Evolutionary conservation across 1,140 invertebrate genomes (phyloP), one percentile per base, ranked within the genome.

Genomic region (Cyphomyrmex costatus): DNA sequence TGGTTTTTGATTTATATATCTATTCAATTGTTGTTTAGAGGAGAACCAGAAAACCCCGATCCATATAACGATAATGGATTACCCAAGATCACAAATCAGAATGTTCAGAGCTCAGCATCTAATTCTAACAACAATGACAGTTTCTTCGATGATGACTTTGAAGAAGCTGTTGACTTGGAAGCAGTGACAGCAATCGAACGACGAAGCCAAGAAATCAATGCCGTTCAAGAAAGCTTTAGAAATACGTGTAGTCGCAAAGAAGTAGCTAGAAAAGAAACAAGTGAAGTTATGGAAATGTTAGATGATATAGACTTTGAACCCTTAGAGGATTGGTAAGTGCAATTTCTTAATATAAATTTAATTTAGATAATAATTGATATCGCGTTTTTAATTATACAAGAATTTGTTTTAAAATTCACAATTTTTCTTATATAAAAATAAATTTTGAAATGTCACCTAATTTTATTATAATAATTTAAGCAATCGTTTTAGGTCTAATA

Each of bases 11-110:
- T 66, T 14, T 87, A 24, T 12, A 46, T 78, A 8, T 88, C 42
- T 70, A 58, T 88, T 71, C 70, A 74, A 19, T 74, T 86, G 86
- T 87, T 12, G n/a, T 56, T 3, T 49, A 95, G 95, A 76, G 93
- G 95, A 73, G 70, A 95, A n/a, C 89, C 93, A 71, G 93, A 95
- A 91, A 96, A 96, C 93, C 91, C 93, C 5, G 94, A 95, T 91
- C 96, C 96, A 6, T 93, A 95, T 90, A 90, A 91, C 78, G 90
- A 93, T 33, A 89, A 90, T 63, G 49, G 36, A 19, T 77, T 80
- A 42, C 27, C 51, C 61, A 49, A 66, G 3, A 16, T 33, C 3
- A 2, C 5, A 70, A 78, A 66, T 80, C 68, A 89, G 19, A 74
- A 51, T 77, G 42, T 6, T 60, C 60, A 80, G 10, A 56, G n/a